Conservation (phyloP, 2,888 invertebrate genomes). For the Cheilosia pagana region DNA sequence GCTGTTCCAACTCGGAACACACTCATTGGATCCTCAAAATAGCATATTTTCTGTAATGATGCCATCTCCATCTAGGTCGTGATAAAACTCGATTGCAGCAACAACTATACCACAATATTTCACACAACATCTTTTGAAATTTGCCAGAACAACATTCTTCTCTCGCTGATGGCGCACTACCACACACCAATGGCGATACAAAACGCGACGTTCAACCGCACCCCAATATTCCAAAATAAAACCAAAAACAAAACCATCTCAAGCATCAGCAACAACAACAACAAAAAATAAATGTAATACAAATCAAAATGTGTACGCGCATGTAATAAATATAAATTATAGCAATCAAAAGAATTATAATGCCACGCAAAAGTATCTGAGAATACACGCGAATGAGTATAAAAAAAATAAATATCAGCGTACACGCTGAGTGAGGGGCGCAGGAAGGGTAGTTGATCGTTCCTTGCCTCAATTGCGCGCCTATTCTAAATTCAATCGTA, state of each 20-base stretch:
- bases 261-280: conserved; percentile 45
- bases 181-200: conserved; percentile 19
- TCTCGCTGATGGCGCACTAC: conserved; percentile 19
- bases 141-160: conserved; percentile 53
- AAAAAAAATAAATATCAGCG: conserved; percentile 6
- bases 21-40: not conserved
- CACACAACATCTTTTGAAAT: conserved; percentile 34
- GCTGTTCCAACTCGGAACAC: not conserved
- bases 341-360: conserved; percentile 73
- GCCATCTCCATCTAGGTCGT: not conserved
- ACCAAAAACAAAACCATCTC: conserved; percentile 17
- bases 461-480: conserved; percentile 54
- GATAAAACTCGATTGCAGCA: conserved; percentile 20
- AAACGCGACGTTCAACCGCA: conserved; percentile 41
- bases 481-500: conserved; percentile 62
- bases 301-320: conserved; percentile 72
- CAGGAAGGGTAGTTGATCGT: conserved; percentile 16
- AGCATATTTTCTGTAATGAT: not conserved
- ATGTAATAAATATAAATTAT: conserved; percentile 74
- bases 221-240: conserved; percentile 65
- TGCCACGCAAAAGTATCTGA: conserved; percentile 72
- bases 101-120: conserved; percentile 30
- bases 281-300: conserved; percentile 59
- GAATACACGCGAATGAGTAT: conserved; percentile 69
- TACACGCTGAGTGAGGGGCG: conserved; percentile 20